A percentile compares a stretch with the other conserved stretches of the same genome.
Evolutionary conservation across 2,888 invertebrate species (phyloP).

Genomic region (Escarpia spicata): DNA sequence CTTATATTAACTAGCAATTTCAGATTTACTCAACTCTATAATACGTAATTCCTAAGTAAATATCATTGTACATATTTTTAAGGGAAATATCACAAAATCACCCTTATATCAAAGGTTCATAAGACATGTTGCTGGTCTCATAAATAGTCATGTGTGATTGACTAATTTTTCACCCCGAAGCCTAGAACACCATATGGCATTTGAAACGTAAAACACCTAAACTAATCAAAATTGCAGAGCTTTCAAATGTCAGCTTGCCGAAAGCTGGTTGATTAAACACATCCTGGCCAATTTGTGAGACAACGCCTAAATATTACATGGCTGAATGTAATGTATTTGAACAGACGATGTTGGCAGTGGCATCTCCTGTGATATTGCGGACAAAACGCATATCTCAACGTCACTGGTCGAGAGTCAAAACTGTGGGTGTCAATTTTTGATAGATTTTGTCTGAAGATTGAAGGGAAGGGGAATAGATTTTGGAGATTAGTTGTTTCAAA

Average conservation of each 20-base stretch:
- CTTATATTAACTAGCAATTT: neutral
- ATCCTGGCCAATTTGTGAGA: neutral
- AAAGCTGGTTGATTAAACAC: neutral
- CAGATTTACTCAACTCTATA: neutral
- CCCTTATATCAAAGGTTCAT: neutral
- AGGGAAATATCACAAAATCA: neutral
- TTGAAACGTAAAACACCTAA: neutral
- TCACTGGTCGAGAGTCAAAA: too few relatives aligned
- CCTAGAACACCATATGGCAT: neutral
- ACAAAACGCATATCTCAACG: too few relatives aligned
- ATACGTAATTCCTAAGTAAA: neutral
- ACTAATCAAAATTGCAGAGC: neutral
- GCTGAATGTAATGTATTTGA: neutral
- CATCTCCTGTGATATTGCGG: neutral
- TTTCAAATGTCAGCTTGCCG: neutral
- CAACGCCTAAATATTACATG: neutral
- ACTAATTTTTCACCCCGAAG: neutral
- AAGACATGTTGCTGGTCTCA: neutral
- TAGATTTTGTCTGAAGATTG: neutral
- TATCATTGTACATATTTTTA: neutral
- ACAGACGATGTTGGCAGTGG: neutral
- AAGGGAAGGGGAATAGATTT: neutral
- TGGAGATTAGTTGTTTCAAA: neutral
- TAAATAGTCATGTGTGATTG: neutral
- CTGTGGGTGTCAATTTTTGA: neutral